phyloP scores from a whole-genome alignment of 2,888 invertebrate species.

The Leucoma salicis region DNA sequence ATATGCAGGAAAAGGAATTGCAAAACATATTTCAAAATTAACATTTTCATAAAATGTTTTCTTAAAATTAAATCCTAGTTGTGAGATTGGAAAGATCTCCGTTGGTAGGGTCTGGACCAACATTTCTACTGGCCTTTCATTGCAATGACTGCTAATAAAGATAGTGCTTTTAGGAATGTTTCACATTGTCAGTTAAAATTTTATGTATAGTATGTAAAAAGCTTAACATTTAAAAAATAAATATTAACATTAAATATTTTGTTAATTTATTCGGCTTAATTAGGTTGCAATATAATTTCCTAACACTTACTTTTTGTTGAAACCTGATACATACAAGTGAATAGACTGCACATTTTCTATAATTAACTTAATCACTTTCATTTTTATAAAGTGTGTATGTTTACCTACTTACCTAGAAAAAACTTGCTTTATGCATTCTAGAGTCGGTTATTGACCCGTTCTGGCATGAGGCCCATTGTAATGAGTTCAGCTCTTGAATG shows the following conservation, averaged over 20 bases:
- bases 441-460: conserved; percentile 63
- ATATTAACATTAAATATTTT: neutral
- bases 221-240: neutral
- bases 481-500: conserved; percentile 14
- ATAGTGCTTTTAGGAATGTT: no score
- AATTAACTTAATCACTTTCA: conserved; percentile 9
- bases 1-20: no score
- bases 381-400: conserved; percentile 8
- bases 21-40: no score
- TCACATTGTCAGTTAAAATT: no score
- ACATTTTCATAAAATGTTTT: no score
- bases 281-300: neutral
- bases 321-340: neutral
- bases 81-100: no score
- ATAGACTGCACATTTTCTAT: conserved; percentile 1
- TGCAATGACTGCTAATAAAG: no score
- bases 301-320: neutral
- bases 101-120: no score
- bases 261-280: neutral
- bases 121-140: no score
- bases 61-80: no score
- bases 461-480: conserved; percentile 58
- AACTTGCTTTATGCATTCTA: conserved; percentile 30
- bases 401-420: conserved; percentile 35
- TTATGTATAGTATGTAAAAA: no score